A percentile compares a stretch with the other conserved stretches of the same genome.
Conservation (phyloP, 2,797 vertebrate genomes). For the Masticophis lateralis region DNA sequence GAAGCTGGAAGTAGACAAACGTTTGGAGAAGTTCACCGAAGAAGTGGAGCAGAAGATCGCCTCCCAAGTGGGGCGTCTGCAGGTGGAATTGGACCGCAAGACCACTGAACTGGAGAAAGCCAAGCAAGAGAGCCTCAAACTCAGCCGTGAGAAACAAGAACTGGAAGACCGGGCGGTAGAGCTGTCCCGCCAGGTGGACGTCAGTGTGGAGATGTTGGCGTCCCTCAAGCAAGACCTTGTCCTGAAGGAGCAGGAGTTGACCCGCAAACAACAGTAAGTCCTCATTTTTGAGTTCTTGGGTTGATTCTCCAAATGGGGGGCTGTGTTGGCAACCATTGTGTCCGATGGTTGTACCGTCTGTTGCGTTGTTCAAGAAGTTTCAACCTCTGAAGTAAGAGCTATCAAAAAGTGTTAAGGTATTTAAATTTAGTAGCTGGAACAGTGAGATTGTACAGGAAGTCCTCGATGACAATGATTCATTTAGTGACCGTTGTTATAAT, state of each 20-base stretch:
- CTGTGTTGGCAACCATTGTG: background rate
- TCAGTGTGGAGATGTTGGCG: slow-evolving; percentile 96
- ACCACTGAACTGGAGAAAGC: slow-evolving; percentile 94
- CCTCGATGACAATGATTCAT: background rate
- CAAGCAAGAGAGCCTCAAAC: slow-evolving; percentile 87
- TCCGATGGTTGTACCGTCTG: background rate
- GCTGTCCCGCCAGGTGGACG: slow-evolving; percentile 94
- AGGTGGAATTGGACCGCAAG: slow-evolving; percentile 94
- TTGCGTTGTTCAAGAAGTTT: background rate
- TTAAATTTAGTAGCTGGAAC: background rate
- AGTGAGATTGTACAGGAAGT: background rate
- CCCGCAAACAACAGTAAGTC: slow-evolving; percentile 95
- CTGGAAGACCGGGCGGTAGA: slow-evolving; percentile 93
- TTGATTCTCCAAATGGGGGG: fast-evolving
- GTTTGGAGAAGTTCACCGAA: slow-evolving; percentile 93
- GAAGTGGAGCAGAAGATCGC: slow-evolving; percentile 99
- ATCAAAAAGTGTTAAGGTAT: background rate
- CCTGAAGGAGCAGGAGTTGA: slow-evolving; percentile 95
- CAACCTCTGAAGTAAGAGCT: background rate
- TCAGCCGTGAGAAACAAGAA: slow-evolving; percentile 93
- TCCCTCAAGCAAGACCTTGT: slow-evolving; percentile 97
- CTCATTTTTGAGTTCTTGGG: fast-evolving
- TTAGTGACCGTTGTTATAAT: background rate
- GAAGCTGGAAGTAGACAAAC: slow-evolving; percentile 91
- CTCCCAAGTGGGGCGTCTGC: slow-evolving; percentile 89